A percentile compares a stretch with the other conserved stretches of the same genome.
These are phyloP conservation scores for Aphis craccivora DNA, from an alignment of 1,140 invertebrate genomes.

Conservation along the genomic window DNA sequence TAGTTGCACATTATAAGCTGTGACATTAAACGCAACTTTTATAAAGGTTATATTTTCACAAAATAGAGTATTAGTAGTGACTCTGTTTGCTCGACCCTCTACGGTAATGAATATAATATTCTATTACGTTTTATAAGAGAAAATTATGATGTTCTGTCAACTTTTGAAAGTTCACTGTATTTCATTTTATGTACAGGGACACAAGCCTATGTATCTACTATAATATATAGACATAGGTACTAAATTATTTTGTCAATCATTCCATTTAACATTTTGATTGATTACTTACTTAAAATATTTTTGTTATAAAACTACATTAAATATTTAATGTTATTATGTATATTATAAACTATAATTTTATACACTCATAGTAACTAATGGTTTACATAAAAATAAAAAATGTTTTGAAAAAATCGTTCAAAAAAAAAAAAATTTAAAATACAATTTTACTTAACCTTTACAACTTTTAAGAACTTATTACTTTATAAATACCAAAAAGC, in stretches of 20 bases:
- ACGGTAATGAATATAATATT: neutral
- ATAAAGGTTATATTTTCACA: conserved; percentile 14
- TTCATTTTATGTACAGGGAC: neutral
- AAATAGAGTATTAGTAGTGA: neutral
- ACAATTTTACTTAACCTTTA: neutral
- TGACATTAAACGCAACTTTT: neutral
- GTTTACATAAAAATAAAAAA: neutral
- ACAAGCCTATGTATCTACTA: neutral
- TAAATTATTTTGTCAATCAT: neutral
- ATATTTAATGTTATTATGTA: neutral
- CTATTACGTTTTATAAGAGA: neutral
- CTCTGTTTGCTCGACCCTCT: neutral
- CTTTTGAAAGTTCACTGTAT: neutral
- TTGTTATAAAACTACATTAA: neutral
- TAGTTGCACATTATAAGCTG: neutral
- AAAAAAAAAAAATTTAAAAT: neutral
- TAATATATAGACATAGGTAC: neutral
- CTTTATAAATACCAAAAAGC: neutral
- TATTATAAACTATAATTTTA: neutral
- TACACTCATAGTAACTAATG: neutral
- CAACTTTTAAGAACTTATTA: neutral
- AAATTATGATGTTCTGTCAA: neutral
- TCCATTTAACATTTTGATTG: neutral
- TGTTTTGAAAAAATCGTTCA: neutral
- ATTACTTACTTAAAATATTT: neutral